Evolutionary conservation across 2,888 invertebrate species (phyloP).

Genomic region (Synanthedon formicaeformis): DNA sequence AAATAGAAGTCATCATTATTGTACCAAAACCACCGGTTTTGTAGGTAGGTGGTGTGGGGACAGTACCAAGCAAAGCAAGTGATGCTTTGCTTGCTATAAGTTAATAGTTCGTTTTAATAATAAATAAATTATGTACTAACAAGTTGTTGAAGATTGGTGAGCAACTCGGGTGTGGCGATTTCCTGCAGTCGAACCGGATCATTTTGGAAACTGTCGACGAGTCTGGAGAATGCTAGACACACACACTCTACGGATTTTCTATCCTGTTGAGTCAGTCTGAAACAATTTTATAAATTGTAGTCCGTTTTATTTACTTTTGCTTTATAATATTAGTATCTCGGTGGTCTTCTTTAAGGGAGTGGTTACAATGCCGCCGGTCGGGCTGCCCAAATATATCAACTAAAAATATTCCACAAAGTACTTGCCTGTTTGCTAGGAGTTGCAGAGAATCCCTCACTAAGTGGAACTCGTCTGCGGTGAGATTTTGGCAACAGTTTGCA

Average conservation of each 20-base stretch:
- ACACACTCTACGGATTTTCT: slow-evolving; percentile 98
- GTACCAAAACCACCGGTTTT: no score
- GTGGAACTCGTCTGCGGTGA: slow-evolving; percentile 94
- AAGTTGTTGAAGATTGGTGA: slow-evolving; percentile 93
- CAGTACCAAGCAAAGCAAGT: no score
- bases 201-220: slow-evolving; percentile 96
- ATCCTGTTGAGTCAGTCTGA: slow-evolving; percentile 85
- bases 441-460: slow-evolving; percentile 90
- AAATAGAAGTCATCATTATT: no score
- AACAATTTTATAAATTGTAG: slow-evolving; percentile 1
- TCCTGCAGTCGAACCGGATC: slow-evolving; percentile 92
- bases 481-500: slow-evolving; percentile 96
- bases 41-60: no score
- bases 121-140: slow-evolving; percentile 51
- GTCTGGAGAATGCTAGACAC: slow-evolving; percentile 94
- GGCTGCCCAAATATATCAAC: no score
- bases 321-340: no score
- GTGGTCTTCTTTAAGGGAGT: no score
- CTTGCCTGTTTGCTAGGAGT: slow-evolving; percentile 77
- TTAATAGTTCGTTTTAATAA: no score
- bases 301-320: not conserved
- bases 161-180: slow-evolving; percentile 90
- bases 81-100: no score
- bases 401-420: not conserved
- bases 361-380: no score